Base-by-base conservation (phyloP, 2,888 invertebrate genomes). In the Acanthosepion pharaonis region DNA sequence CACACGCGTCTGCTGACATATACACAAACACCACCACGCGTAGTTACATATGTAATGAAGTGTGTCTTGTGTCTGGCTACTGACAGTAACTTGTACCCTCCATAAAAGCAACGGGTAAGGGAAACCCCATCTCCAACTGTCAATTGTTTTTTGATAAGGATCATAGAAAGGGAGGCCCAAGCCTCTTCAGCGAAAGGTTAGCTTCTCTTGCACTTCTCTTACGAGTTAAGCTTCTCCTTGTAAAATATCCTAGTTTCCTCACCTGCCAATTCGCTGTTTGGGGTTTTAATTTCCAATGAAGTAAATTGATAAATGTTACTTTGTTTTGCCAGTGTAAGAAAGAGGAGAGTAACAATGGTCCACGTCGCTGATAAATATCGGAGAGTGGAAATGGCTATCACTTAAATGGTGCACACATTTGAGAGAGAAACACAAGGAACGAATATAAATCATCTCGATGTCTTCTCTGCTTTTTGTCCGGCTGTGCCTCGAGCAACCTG, bases 31-130 rank as follows among this genome's bases (percentile, higher is more conserved):
- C n/a, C 1, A 78, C n/a, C n/a, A 78, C 11, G n/a, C n/a, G 15
- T 4, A 33, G 1, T n/a, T 33, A 78, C 78, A 78, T 11, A 18
- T 78, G 78, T n/a, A 78, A n/a, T n/a, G 64, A 8, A 64, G 64
- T 23, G 23, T 28, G 23, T 8, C 64, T 64, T 64, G 64, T 25
- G 25, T 64, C 64, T 64, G 78, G 78, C n/a, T n/a, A 15, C 78
- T 78, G 78, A 78, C 78, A 78, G 78, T n/a, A 78, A n/a, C n/a
- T n/a, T 78, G 78, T 78, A 78, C n/a, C 23, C 78, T 78, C 78
- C 78, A n/a, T 78, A 78, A 78, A n/a, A 78, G 11, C 78, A 33
- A 78, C 78, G 78, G 78, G 78, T 78, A 78, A 33, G 2, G n/a
- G 11, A 8, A n/a, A 78, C 78, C 33, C 78, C n/a, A n/a, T 15